phyloP scores from a whole-genome alignment of 2,888 invertebrate genomes.

The Dendrolimus houi region DNA sequence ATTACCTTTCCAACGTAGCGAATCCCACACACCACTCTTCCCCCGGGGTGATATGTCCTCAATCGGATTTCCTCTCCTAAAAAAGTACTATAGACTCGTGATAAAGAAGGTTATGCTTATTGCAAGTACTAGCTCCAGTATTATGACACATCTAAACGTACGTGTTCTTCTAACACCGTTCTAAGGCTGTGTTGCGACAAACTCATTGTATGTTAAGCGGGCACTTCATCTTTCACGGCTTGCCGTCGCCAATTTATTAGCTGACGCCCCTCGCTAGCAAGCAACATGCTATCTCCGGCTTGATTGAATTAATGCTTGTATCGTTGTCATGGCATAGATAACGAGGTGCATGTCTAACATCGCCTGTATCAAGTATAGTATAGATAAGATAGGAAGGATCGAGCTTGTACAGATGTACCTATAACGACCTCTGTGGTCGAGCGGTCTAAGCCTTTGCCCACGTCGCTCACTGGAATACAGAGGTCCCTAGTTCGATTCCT shows the following conservation, averaged over 20 bases:
- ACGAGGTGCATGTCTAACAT: conserved; percentile 25
- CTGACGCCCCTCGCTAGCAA: conserved; percentile 55
- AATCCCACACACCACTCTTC: too few species aligned
- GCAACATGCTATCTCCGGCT: conserved; percentile 37
- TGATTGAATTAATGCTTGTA: conserved; percentile 47
- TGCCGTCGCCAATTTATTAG: conserved; percentile 61
- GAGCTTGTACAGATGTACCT: too few species aligned
- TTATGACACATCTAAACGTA: conserved; percentile 20
- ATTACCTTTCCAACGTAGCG: not conserved
- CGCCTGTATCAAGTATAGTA: conserved; percentile 16
- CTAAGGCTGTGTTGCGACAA: conserved; percentile 50
- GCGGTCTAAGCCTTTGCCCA: too few species aligned
- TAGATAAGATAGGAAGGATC: conserved; percentile 23
- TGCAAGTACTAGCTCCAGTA: conserved; percentile 28
- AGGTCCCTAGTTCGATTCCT: too few species aligned
- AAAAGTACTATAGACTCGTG: too few species aligned
- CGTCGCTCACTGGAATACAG: too few species aligned
- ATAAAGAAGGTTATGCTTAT: too few species aligned
- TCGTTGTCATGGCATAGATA: conserved; percentile 36
- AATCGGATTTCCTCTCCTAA: too few species aligned
- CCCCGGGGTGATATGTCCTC: too few species aligned
- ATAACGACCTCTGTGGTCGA: too few species aligned
- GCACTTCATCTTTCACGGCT: conserved; percentile 66
- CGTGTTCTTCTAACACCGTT: conserved; percentile 33
- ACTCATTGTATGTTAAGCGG: conserved; percentile 74